Evolutionary conservation across 2,113 vertebrate genomes (phyloP), one percentile per base, ranked within the genome.

Genomic region (Oncorhynchus kisutch): DNA sequence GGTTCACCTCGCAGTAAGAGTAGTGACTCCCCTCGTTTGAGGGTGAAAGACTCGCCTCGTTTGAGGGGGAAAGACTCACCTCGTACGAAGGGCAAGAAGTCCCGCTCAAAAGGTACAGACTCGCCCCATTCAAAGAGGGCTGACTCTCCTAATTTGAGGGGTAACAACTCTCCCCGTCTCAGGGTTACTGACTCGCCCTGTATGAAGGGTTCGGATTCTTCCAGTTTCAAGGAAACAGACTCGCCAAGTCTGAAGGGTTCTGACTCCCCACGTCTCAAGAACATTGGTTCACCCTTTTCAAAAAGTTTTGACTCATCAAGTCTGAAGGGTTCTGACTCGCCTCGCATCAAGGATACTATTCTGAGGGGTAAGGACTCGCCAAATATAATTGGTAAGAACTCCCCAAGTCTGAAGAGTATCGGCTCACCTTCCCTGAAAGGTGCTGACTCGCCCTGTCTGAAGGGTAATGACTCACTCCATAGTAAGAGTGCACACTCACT

Each of bases 61-160:
- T 75, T 84, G 48, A 86, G 86, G 67, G 84, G 85, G 1, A 65
- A 83, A 24, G 92, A 93, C 54, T 93, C 92, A 57, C 91, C 91
- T 12, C 79, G 87, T 18, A 85, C 85, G 71, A 93, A 86, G 78
- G 86, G 85, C 34, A 89, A 85, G 75, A 88, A 27, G 79, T 81
- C 91, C 60, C 81, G 78, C 16, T 83, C 81, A 34, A 84, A 86
- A 82, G 81, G 86, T 7, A 82, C 85, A 22, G 22, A 71, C 0
- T 87, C 90, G 0, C 78, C 87, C 0, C 73, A 75, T 4, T 75
- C 18, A 16, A 70, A 13, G 45, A 34, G 20, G 12, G 11, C 7
- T 49, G 68, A 49, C 12, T 51, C 68, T 48, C n/a, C 68, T 9
- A 48, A 4, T 64, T 67, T 71, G 1, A 85, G 82, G 72, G 79